These are phyloP conservation scores for Xanthia icteritia DNA, from an alignment of 2,888 invertebrate genomes.

Conservation along the genomic window DNA sequence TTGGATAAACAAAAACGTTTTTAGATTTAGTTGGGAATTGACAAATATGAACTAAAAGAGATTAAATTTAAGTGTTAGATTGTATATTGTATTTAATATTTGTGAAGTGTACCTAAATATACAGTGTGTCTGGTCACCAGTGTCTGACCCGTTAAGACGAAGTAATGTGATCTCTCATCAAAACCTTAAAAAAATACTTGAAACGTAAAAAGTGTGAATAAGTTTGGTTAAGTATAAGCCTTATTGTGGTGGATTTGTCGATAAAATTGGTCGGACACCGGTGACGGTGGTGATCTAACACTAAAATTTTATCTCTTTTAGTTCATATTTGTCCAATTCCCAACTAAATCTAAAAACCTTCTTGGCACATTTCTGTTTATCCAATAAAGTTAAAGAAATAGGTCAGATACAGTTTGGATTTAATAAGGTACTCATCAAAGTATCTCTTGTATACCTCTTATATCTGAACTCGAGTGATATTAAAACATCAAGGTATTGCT, in stretches of 20 bases:
- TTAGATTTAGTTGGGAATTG: neutral
- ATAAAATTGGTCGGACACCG: no score
- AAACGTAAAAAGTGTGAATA: no score
- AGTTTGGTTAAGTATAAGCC: no score
- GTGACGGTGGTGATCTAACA: no score
- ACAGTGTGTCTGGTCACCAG: no score
- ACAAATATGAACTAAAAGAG: neutral
- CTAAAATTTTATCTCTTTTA: neutral
- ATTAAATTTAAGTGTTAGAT: no score
- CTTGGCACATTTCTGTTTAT: neutral
- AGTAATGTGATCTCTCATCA: no score
- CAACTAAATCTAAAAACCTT: neutral
- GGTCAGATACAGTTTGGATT: slow-evolving; percentile 4
- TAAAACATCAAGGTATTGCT: slow-evolving; percentile 23
- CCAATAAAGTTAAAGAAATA: slow-evolving; percentile 27
- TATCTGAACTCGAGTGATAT: slow-evolving; percentile 18
- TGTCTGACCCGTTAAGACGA: no score
- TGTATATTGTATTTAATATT: no score
- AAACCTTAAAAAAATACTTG: no score
- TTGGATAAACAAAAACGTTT: slow-evolving; percentile 4
- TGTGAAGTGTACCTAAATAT: no score
- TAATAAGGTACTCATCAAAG: slow-evolving; percentile 33
- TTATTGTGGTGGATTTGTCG: no score
- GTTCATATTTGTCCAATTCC: neutral
- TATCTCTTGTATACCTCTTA: slow-evolving; percentile 21